Base-by-base conservation (phyloP, 2,888 invertebrate species). In the Leucania comma region DNA sequence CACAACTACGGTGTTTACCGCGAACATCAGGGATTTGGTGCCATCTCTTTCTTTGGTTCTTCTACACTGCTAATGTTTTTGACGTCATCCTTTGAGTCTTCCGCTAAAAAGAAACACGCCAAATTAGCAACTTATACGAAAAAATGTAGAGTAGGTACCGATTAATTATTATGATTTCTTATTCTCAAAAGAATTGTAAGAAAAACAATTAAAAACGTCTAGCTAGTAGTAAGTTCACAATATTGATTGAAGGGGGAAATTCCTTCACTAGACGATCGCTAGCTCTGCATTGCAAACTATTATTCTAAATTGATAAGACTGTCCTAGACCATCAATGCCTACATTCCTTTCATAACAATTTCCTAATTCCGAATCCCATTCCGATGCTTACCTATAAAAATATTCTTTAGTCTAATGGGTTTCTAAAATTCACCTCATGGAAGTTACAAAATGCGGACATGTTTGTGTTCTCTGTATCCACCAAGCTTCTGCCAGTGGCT, bases 11-110 rank as follows among this genome's bases (percentile, higher is more conserved):
- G 76, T 78, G 73, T 78, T 79, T 89, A 90, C 53, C 89, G 89
- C 84, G 81, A 86, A 86, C 87, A 95, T 97, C 97, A 97, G 93
- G 97, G 97, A 94, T 97, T 97, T 80, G 97, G 94, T 64, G 96
- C 94, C 65, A 96, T 91, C 56, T 97, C 97, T 90, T 97, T 97
- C 94, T 97, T 97, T 86, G 96, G 93, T 88, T 97, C 97, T 83
- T 97, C 97, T 84, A 95, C 94, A 86, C 94, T 96, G 85, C 91
- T 90, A 87, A 93, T 82, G 68, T 96, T 96, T 83, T 97, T 96
- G 61, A 95, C 90, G 60, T 97, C 97, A 72, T 97, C 97, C 89
- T 97, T 97, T 69, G 96, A 94, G 87, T 97, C 97, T 87, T 97
- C 97, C 93, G 94, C 96, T 97, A 89, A n/a, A 94, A 87, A 83